Base-by-base conservation (phyloP, 92 coral and sea anemone species). In the Porites lobata region DNA sequence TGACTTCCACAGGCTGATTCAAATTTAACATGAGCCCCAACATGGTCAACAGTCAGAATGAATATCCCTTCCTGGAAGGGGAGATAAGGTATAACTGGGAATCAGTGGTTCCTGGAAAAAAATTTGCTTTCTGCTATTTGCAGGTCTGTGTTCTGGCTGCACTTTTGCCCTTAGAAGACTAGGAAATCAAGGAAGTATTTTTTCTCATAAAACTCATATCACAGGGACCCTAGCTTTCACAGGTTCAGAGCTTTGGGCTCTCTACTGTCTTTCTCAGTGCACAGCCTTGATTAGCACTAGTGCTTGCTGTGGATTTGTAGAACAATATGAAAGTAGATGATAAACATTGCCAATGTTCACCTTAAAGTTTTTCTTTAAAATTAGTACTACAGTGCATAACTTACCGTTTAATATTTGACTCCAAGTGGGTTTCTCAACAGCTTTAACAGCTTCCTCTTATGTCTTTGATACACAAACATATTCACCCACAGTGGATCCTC, bases 341-440 rank as follows among this genome's bases (percentile, higher is more conserved):
- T n/a, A 68, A 20, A 68, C 38, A 68, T 68, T 68, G 73, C 29
- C 50, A 29, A 68, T 29, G 29, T n/a, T 68, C 32, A 68, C 73
- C 73, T 17, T 12, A 68, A 68, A 0, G 5, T 68, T 20, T 20
- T 20, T 68, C 24, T 20, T 68, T 29, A 7, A 68, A 6, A 68
- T 68, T 68, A 68, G 50, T 68, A 24, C 19, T 75, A 24, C 32
- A 75, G 75, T 70, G 19, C 71, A 78, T 53, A 63, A 78, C 83
- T 47, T 78, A 78, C 83, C 83, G 1, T 78, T 78, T 78, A 78
- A 78, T 21, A 77, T 59, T 62, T 78, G 29, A 78, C 17, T 77
- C 83, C 83, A 78, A 78, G 83, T 59, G 72, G 83, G 83, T 78
- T 78, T 78, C 83, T 78, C 72, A 78, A 62, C 83, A 58, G 38